A percentile compares a stretch with the other conserved stretches of the same genome.
Conservation (phyloP, 2,797 vertebrate genomes). For the Betta splendens region DNA sequence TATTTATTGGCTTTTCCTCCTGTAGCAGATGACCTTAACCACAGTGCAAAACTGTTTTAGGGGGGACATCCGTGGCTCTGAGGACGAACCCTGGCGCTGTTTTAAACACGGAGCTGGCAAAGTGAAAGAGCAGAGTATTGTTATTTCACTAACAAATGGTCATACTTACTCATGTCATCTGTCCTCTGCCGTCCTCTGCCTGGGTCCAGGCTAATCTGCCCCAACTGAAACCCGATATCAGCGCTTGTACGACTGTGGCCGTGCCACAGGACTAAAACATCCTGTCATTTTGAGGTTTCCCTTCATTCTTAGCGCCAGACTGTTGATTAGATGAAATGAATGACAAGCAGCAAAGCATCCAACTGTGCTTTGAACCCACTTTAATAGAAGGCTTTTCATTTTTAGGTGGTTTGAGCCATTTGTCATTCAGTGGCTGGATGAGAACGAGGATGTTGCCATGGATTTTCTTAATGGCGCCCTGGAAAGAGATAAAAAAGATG, state of each 20-base stretch:
- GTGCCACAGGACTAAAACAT: slow-evolving; percentile 15
- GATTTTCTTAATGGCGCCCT: slow-evolving; percentile 97
- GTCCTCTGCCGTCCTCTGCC: slow-evolving; percentile 52
- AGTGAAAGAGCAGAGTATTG: slow-evolving; percentile 58
- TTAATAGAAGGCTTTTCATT: slow-evolving; percentile 18
- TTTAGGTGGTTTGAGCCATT: slow-evolving; percentile 98
- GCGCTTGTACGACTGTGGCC: slow-evolving; percentile 8
- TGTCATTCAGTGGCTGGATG: slow-evolving; percentile 98
- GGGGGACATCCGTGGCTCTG: slow-evolving; percentile 44
- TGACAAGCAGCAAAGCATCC: background rate
- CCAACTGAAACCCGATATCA: slow-evolving; percentile 44
- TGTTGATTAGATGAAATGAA: background rate
- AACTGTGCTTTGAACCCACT: slow-evolving; percentile 4
- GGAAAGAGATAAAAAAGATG: slow-evolving; percentile 97
- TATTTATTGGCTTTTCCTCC: slow-evolving; percentile 52
- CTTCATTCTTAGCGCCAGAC: background rate
- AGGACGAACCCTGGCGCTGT: slow-evolving; percentile 52
- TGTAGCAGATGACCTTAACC: slow-evolving; percentile 50
- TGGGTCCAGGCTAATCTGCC: slow-evolving; percentile 40
- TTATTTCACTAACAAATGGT: slow-evolving; percentile 60
- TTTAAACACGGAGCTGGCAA: slow-evolving; percentile 57
- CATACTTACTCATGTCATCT: slow-evolving; percentile 27
- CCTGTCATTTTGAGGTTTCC: no score
- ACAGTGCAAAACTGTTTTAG: slow-evolving; percentile 39
- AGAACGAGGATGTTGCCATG: slow-evolving; percentile 97